Evolutionary conservation across 1,140 invertebrate species (phyloP), one percentile per base, ranked within the genome.

Genomic region (Zaprionus taronus): DNA sequence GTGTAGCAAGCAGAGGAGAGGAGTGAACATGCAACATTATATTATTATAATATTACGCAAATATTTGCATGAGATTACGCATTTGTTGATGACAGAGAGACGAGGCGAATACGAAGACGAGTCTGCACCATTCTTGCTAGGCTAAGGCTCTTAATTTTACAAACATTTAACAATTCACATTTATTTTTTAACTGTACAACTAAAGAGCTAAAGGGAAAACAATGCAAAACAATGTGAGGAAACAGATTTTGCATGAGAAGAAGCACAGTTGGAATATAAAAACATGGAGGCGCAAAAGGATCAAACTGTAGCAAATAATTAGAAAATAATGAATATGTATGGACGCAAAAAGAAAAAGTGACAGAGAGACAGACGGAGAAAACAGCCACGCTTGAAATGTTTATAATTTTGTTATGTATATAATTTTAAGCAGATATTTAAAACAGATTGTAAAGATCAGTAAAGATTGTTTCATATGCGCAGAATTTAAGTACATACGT

Each of bases 351-450:
- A 17, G 78, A 78, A 61, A 84, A 61, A 85, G 58, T 77, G 65
- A 75, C 57, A 73, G 57, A 73, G 57, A 34, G 31, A 70, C 60
- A 72, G 62, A 80, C 57, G 70, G 66, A 89, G 66, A 77, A 72
- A 90, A 69, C 63, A 89, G 70, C 77, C 75, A 83, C 75, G 82
- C 81, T 90, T 84, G 81, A 84, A 87, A 89, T 81, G 84, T 87
- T 87, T 87, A 89, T 84, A 79, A 87, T 90, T 87, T 87, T 87
- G 84, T 87, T 87, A 89, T 89, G 85, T 87, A 87, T 89, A 90
- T 87, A 87, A 83, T 90, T 84, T 81, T 87, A 87, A 87, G 84
- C 70, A 79, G 62, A 60, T 81, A 89, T 89, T 81, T 87, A 89
- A 89, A 71, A 90, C 72, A 76, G n/a, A n/a, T n/a, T n/a, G n/a